These are phyloP conservation scores for Pachyuromys duprasi DNA, from an alignment of 2,797 vertebrate species.

Conservation along the genomic window DNA sequence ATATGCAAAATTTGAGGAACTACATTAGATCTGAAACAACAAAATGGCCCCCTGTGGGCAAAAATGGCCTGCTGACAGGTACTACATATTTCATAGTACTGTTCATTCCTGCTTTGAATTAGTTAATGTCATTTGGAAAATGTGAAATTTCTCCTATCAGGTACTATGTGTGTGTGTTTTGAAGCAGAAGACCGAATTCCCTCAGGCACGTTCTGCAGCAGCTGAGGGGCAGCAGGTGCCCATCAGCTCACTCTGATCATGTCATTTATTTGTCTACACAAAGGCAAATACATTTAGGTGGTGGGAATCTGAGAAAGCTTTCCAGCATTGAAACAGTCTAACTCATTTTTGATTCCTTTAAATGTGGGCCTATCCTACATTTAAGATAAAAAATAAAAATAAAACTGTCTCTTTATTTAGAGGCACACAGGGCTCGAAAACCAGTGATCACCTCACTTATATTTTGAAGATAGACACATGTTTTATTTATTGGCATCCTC, in stretches of 20 bases:
- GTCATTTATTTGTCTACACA: background rate
- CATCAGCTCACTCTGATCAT: background rate
- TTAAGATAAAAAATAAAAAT: slow-evolving; percentile 17
- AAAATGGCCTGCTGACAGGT: background rate
- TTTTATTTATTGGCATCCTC: slow-evolving; percentile 27
- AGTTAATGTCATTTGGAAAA: background rate
- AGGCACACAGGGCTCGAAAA: background rate
- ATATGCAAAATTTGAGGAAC: background rate
- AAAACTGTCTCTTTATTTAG: slow-evolving; percentile 2
- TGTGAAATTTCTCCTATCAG: background rate
- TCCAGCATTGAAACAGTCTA: background rate
- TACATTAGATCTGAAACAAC: background rate
- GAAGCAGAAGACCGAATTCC: background rate
- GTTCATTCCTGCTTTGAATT: background rate
- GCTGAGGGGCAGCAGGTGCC: too few species aligned
- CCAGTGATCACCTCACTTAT: background rate
- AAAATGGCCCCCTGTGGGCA: background rate
- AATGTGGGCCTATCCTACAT: background rate
- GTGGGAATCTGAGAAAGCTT: background rate
- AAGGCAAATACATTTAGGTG: background rate
- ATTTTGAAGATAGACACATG: background rate
- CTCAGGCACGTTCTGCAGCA: background rate
- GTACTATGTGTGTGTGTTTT: background rate
- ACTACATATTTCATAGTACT: background rate
- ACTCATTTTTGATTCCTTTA: slow-evolving; percentile 13